Percentiles rank a stretch among this genome's conserved stretches.
Evolutionary conservation across 2,888 invertebrate species (phyloP).

Genomic region (Rhamphomyia laevipes): DNA sequence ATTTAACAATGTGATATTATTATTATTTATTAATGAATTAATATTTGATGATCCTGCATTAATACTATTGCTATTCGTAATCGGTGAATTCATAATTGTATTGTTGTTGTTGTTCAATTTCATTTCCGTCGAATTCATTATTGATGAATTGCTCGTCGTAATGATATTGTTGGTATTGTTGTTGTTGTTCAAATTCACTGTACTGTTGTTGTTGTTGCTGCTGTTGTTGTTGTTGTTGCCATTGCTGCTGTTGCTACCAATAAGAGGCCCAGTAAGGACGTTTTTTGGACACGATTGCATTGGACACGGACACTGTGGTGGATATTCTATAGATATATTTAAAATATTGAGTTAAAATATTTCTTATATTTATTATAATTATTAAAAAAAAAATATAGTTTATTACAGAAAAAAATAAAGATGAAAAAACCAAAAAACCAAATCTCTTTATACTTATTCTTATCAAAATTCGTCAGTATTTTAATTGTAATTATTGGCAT

Average conservation of each 20-base stretch:
- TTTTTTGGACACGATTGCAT: slow-evolving; percentile 95
- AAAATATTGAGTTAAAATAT: too few species aligned
- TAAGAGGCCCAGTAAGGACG: slow-evolving; percentile 96
- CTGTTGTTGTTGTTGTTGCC: slow-evolving; percentile 17
- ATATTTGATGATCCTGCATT: background rate
- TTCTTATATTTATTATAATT: too few species aligned
- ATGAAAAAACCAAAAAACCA: too few species aligned
- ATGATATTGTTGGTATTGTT: slow-evolving; percentile 14
- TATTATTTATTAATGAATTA: background rate
- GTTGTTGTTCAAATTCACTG: slow-evolving; percentile 11
- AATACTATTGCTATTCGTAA: background rate
- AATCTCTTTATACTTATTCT: too few species aligned
- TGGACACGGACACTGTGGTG: slow-evolving; percentile 66
- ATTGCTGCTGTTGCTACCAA: slow-evolving; percentile 63
- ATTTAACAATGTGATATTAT: background rate
- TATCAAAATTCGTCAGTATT: too few species aligned
- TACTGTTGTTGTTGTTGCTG: slow-evolving; percentile 16
- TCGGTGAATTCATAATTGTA: slow-evolving; percentile 9
- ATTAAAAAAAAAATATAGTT: too few species aligned
- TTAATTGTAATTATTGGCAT: too few species aligned
- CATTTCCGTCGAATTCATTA: background rate
- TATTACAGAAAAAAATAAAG: too few species aligned
- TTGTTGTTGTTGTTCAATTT: slow-evolving; percentile 14
- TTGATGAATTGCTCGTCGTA: slow-evolving; percentile 17
- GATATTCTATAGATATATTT: slow-evolving; percentile 47